A percentile compares a stretch with the other conserved stretches of the same genome.
Evolutionary conservation across 2,797 vertebrate genomes (phyloP).

Genomic region (Hydrocynus forskahlii): DNA sequence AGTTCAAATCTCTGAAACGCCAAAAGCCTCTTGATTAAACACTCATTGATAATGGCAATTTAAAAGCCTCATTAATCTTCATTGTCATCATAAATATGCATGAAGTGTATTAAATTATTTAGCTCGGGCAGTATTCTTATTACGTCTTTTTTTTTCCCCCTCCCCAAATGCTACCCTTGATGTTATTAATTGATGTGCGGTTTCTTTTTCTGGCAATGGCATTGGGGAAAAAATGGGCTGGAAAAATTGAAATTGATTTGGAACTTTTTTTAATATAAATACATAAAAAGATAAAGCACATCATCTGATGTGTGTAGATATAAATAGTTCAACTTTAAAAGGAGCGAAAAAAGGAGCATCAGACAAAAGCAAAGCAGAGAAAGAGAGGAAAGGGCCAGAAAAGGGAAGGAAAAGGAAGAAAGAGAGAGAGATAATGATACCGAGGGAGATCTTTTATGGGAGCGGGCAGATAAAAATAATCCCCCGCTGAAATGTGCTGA

Average conservation of each 20-base stretch:
- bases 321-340: slow-evolving; percentile 33
- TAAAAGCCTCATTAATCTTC: slow-evolving; percentile 84
- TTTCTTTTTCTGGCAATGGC: slow-evolving; percentile 5
- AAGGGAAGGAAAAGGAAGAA: neutral
- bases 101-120: slow-evolving; percentile 65
- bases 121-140: slow-evolving; percentile 32
- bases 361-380: slow-evolving; percentile 12
- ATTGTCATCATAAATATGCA: slow-evolving; percentile 80
- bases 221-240: neutral
- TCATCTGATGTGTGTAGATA: slow-evolving; percentile 29
- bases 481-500: slow-evolving; percentile 46
- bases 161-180: slow-evolving; percentile 34
- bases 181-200: slow-evolving; percentile 32
- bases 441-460: slow-evolving; percentile 46
- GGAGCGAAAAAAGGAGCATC: slow-evolving; percentile 23
- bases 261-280: slow-evolving; percentile 30
- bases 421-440: slow-evolving; percentile 47
- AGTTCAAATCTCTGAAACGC: slow-evolving; percentile 69
- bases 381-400: slow-evolving; percentile 14
- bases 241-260: slow-evolving; percentile 27
- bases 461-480: slow-evolving; percentile 59
- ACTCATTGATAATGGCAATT: slow-evolving; percentile 82
- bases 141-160: slow-evolving; percentile 19
- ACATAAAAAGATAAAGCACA: slow-evolving; percentile 30
- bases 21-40: slow-evolving; percentile 81